These are phyloP conservation scores for Nebria salina DNA, from an alignment of 2,888 invertebrate genomes.

Conservation along the genomic window DNA sequence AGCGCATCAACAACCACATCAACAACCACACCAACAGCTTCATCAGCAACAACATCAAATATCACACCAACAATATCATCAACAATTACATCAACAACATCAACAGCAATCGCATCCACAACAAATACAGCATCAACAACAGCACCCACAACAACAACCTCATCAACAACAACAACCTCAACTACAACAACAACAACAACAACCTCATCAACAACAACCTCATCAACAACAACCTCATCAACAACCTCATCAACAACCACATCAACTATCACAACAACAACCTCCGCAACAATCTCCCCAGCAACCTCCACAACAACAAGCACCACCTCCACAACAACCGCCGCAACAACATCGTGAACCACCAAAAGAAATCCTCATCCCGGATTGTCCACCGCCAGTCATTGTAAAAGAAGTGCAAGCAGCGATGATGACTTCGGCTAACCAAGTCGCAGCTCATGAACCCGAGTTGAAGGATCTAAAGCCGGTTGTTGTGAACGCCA, in stretches of 20 bases:
- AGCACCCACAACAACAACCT: neutral
- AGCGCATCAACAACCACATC: constrained; percentile 49
- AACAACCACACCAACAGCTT: constrained; percentile 47
- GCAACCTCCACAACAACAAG: constrained; percentile 20
- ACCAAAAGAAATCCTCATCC: neutral
- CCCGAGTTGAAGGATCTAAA: neutral
- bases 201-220: constrained; percentile 10
- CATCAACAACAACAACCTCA: neutral
- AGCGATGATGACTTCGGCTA: neutral
- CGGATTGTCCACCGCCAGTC: constrained; percentile 15
- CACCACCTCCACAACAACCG: constrained; percentile 14
- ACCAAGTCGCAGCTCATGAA: constrained; percentile 13
- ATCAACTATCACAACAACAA: neutral
- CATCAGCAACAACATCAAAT: constrained; percentile 42
- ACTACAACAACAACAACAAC: neutral
- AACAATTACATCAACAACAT: constrained; percentile 11
- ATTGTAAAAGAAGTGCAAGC: constrained; percentile 19
- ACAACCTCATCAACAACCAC: constrained; percentile 5
- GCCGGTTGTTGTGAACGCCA: constrained; percentile 24
- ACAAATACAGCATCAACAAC: constrained; percentile 25
- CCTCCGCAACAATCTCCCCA: neutral
- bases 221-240: neutral
- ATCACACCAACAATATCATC: constrained; percentile 29
- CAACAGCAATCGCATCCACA: constrained; percentile 25
- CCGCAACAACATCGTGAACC: neutral